Evolutionary conservation across 2,888 invertebrate genomes (phyloP).

Genomic region (Pristionchus exspectatus): DNA sequence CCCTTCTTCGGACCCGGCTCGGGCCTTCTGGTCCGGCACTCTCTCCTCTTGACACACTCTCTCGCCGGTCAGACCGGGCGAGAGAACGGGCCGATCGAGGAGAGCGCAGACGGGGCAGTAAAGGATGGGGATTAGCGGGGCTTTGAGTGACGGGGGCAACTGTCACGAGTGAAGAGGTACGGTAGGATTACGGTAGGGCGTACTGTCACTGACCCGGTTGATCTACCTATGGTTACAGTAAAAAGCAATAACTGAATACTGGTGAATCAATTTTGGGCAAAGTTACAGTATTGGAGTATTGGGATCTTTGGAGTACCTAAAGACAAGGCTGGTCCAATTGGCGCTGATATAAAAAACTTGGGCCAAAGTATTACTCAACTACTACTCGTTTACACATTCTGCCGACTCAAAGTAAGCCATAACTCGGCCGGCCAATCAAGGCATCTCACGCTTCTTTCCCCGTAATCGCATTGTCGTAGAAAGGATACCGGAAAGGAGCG

Average conservation of each 20-base stretch:
- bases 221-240: neutral
- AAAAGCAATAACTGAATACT: neutral
- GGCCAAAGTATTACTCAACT: neutral
- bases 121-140: neutral
- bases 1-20: neutral
- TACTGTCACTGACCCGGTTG: neutral
- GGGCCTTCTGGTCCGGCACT: neutral
- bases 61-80: neutral
- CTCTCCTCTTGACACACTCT: neutral
- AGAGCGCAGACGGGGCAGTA: neutral
- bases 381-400: neutral
- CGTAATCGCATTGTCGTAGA: slow-evolving; percentile 10
- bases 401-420: neutral
- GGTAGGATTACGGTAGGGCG: neutral
- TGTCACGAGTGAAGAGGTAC: neutral
- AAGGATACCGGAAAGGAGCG: slow-evolving; percentile 37
- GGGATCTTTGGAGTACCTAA: too few species aligned
- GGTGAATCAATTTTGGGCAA: too few species aligned
- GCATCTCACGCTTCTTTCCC: neutral
- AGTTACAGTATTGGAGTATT: too few species aligned
- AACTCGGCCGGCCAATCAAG: slow-evolving; percentile 39
- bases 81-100: neutral
- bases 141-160: slow-evolving; percentile 21
- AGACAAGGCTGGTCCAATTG: too few species aligned
- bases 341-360: too few species aligned